Base-by-base conservation (phyloP, 2,888 invertebrate genomes). In the Corythucha ciliata region DNA sequence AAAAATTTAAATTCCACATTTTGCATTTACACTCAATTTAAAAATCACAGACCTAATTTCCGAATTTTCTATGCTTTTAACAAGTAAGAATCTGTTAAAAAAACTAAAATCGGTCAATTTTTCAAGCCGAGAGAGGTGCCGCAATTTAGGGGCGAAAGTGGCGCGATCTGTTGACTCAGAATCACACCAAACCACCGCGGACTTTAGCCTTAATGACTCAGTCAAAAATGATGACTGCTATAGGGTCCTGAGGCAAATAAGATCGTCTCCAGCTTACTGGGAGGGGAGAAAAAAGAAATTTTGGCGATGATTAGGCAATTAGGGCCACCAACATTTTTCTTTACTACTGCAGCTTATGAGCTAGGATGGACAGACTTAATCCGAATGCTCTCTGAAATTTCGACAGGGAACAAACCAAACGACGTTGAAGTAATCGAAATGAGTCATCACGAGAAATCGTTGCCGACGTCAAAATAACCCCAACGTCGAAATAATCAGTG, bases 271-370 rank as follows among this genome's bases (percentile, higher is more conserved):
- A 3, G 44, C 57, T 6, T 59, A 60, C 49, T 62, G 63, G 60
- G 59, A 60, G 52, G 52, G 21, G 20, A 58, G 58, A 44, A 59
- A 62, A 60, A 59, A 47, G 57, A 58, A 57, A 20, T 58, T 12
- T 50, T 59, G 40, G 57, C 58, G 26, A 60, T 59, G 57, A 53
- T 60, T 21, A 18, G 57, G 16, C 59, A 60, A 41, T 37, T 58
- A 27, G 59, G 58, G 29, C 55, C 55, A 18, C 55, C 58, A 16
- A 58, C 55, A 41, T 46, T 59, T 25, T 60, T 60, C 51, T 24
- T 59, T 16, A 58, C 58, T 10, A 26, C 59, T 16, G 55, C 57
- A 24, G 52, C 57, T 37, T 52, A 47, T 29, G 58, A 59, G 56
- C 36, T 29, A 4, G 25, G 32, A 24, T 58, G 58, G 59, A 54